phyloP scores from a whole-genome alignment of 2,888 invertebrate genomes.

The Rhagophthalmus giganteus region DNA sequence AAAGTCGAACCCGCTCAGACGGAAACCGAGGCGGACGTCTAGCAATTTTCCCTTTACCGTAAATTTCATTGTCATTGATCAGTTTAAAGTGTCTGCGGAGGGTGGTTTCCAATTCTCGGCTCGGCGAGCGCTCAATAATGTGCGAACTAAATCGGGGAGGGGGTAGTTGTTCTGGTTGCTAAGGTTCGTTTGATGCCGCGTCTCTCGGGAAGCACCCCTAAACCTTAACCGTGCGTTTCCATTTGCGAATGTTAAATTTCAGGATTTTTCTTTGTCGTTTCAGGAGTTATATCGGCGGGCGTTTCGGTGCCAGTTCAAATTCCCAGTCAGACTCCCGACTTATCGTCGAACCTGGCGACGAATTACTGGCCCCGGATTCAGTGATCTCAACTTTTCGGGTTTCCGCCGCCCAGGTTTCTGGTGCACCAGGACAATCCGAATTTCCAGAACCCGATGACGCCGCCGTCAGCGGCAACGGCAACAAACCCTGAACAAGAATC shows the following conservation, averaged over 20 bases:
- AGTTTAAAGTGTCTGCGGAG: slow-evolving; percentile 52
- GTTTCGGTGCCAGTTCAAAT: slow-evolving; percentile 92
- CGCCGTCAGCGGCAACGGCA: slow-evolving; percentile 55
- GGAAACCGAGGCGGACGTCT: slow-evolving; percentile 19
- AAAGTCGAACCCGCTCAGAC: slow-evolving; percentile 8
- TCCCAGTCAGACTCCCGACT: slow-evolving; percentile 80
- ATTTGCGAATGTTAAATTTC: slow-evolving; percentile 29
- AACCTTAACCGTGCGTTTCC: slow-evolving; percentile 41
- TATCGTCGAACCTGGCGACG: slow-evolving; percentile 66
- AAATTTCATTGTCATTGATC: slow-evolving; percentile 54
- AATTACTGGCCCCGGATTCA: slow-evolving; percentile 92
- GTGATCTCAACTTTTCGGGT: slow-evolving; percentile 91
- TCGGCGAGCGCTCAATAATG: slow-evolving; percentile 65
- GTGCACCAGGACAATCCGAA: slow-evolving; percentile 67
- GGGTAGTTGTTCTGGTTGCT: slow-evolving; percentile 55
- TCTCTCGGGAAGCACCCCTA: slow-evolving; percentile 50
- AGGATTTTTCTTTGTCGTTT: slow-evolving; percentile 37
- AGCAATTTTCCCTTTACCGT: slow-evolving; percentile 34
- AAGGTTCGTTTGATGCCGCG: slow-evolving; percentile 55
- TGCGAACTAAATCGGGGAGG: slow-evolving; percentile 63
- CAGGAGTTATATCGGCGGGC: slow-evolving; percentile 91
- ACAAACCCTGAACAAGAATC: slow-evolving; percentile 51
- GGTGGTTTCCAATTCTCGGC: slow-evolving; percentile 62
- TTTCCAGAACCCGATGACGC: slow-evolving; percentile 61
- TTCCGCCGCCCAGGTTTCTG: slow-evolving; percentile 75